Conservation (phyloP, 2,888 invertebrate species). For the Proisotoma minuta region DNA sequence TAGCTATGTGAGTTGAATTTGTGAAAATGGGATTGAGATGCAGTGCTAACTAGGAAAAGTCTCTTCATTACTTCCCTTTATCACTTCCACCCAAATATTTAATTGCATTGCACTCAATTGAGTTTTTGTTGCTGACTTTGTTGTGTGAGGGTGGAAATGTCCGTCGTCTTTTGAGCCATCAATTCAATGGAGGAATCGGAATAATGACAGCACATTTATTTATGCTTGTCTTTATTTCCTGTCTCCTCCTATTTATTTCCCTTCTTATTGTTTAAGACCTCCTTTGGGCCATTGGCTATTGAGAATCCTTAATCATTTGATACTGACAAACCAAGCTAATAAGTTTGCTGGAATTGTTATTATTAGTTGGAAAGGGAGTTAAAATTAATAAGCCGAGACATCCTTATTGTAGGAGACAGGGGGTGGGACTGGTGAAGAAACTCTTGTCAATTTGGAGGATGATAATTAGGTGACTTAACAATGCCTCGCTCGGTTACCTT, state of each 20-base stretch:
- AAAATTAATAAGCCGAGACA: constrained; percentile 2
- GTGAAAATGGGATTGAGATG: not conserved
- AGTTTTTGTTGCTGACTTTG: not conserved
- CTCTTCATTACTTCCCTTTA: not conserved
- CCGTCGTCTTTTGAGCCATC: too few relatives aligned
- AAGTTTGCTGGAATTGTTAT: not conserved
- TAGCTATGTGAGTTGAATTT: constrained; percentile 3
- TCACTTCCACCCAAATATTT: not conserved
- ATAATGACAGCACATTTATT: constrained; percentile 9
- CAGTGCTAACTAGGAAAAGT: not conserved
- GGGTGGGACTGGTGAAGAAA: not conserved
- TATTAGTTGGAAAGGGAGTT: not conserved
- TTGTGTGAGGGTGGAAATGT: not conserved
- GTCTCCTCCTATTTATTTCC: not conserved
- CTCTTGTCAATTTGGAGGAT: not conserved
- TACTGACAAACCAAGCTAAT: too few relatives aligned
- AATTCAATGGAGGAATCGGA: constrained; percentile 1
- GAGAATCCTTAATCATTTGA: too few relatives aligned
- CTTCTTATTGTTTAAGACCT: not conserved
- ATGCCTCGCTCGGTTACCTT: not conserved
- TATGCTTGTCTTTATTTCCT: not conserved
- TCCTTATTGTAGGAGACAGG: not conserved
- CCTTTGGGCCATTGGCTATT: not conserved
- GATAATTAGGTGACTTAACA: constrained; percentile 1
- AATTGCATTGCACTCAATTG: not conserved